Percentiles rank a stretch among this genome's conserved stretches.
Conservation (phyloP, 1,140 invertebrate genomes). For the Drosophila rufa region DNA sequence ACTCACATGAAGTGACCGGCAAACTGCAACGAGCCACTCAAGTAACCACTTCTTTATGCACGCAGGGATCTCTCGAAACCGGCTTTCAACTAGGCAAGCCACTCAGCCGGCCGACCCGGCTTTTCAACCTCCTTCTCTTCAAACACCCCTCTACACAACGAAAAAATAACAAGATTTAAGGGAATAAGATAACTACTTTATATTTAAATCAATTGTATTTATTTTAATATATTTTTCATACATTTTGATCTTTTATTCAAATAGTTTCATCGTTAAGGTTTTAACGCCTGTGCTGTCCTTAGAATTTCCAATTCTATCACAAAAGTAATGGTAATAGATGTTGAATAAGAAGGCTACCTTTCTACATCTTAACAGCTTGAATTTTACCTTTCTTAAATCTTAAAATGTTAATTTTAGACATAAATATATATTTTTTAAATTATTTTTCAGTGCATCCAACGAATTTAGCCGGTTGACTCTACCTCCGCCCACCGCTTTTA, state of each 20-base stretch:
- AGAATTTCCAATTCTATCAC: neutral
- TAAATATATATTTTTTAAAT: neutral
- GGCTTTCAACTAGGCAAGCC: conserved; percentile 57
- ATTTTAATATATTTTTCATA: no score
- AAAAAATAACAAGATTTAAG: neutral
- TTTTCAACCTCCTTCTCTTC: conserved; percentile 13
- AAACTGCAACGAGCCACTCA: conserved; percentile 62
- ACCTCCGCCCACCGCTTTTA: conserved; percentile 5
- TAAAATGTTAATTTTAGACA: no score
- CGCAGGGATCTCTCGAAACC: conserved; percentile 59
- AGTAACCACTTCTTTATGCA: conserved; percentile 51
- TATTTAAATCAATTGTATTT: no score
- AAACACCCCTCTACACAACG: conserved; percentile 1
- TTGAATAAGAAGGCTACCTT: no score
- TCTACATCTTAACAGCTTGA: no score
- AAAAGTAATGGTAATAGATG: neutral
- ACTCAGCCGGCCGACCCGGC: conserved; percentile 41
- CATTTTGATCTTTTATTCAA: no score
- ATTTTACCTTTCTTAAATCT: no score
- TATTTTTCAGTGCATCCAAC: neutral
- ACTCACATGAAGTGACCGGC: conserved; percentile 53
- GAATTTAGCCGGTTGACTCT: conserved; percentile 13
- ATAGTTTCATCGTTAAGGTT: neutral
- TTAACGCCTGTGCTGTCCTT: neutral
- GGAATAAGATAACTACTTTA: no score